Conservation (phyloP, 2,888 invertebrate species). For the Drosophila paranaensis region DNA sequence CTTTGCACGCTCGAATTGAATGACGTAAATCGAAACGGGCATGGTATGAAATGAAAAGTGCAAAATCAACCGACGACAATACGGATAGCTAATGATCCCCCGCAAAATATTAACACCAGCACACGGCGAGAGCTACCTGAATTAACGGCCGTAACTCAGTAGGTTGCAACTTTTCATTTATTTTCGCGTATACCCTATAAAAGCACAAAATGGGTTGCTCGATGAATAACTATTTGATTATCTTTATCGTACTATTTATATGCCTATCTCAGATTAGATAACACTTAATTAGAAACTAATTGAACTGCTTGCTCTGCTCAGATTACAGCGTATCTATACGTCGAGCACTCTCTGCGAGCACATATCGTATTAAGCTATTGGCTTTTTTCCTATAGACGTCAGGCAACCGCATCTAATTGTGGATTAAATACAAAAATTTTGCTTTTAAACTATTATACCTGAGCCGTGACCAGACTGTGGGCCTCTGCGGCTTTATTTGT, state of each 20-base stretch:
- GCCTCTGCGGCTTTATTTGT: conserved; percentile 7
- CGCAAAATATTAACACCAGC: conserved; percentile 54
- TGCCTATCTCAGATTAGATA: background rate
- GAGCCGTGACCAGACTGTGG: conserved; percentile 7
- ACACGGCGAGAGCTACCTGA: conserved; percentile 1
- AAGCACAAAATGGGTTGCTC: background rate
- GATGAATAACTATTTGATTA: background rate
- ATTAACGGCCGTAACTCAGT: conserved; percentile 18
- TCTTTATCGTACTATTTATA: no score
- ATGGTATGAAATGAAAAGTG: conserved; percentile 52
- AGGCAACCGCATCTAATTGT: conserved; percentile 35
- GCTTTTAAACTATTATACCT: conserved; percentile 17
- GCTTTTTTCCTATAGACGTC: background rate
- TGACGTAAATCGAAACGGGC: conserved; percentile 56
- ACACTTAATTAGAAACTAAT: background rate
- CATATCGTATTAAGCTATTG: background rate
- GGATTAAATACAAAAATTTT: conserved; percentile 34
- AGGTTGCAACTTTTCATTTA: background rate
- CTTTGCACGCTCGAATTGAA: conserved; percentile 65
- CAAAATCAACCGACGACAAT: conserved; percentile 50
- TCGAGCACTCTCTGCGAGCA: background rate
- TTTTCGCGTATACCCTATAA: background rate
- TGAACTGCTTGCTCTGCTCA: background rate
- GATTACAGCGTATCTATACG: conserved; percentile 8
- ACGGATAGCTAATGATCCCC: conserved; percentile 53